A percentile compares a stretch with the other conserved stretches of the same genome.
These are phyloP conservation scores for Catamblyrhynchus diadema DNA, from an alignment of 2,797 vertebrate genomes.

Conservation along the genomic window DNA sequence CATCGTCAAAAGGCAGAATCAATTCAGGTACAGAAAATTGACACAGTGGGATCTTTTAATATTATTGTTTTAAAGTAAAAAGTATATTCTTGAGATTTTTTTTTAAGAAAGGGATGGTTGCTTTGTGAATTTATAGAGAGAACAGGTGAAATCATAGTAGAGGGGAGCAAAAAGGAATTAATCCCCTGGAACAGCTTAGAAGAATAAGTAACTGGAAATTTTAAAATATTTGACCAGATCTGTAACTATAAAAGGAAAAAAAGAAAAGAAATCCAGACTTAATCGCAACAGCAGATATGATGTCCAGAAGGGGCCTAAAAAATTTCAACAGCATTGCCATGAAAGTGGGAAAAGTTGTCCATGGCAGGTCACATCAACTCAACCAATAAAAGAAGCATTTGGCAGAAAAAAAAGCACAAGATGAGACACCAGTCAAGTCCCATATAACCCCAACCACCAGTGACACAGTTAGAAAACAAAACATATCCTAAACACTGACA, in stretches of 20 bases:
- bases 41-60: background rate
- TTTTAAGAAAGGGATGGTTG: background rate
- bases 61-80: background rate
- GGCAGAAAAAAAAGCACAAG: background rate
- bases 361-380: background rate
- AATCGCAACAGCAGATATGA: background rate
- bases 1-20: background rate
- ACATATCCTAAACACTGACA: background rate
- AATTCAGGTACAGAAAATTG: background rate
- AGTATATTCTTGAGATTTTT: background rate
- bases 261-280: background rate
- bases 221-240: background rate
- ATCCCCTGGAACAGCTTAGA: background rate
- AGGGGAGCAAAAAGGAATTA: background rate
- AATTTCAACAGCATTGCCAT: background rate
- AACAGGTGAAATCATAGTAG: background rate
- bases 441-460: background rate
- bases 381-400: background rate
- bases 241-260: background rate
- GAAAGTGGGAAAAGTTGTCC: background rate
- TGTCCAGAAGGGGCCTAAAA: background rate
- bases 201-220: background rate
- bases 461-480: background rate
- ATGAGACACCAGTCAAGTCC: background rate
- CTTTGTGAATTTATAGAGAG: background rate